phyloP scores from a whole-genome alignment of 2,797 vertebrate genomes.

The Trematocara caparti region DNA sequence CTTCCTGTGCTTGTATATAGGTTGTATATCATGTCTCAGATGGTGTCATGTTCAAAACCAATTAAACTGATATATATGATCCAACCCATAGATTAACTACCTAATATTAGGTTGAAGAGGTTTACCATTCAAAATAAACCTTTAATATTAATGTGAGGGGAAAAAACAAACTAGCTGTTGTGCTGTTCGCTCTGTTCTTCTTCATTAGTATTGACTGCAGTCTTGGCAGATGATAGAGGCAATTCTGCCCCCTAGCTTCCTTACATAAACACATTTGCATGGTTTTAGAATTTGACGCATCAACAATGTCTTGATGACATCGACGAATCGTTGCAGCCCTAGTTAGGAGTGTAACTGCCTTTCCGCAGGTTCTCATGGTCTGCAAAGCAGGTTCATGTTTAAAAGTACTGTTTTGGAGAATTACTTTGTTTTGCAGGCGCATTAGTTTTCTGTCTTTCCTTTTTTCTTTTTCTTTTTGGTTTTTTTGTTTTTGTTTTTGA shows the following conservation, averaged over 20 bases:
- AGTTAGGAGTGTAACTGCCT: not conserved
- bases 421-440: not conserved
- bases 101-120: not conserved
- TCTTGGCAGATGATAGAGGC: not conserved
- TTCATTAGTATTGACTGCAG: not conserved
- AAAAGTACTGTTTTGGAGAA: not conserved
- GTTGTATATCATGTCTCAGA: not conserved
- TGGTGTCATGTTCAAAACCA: not conserved
- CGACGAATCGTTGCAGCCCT: not conserved
- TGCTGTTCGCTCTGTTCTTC: not conserved
- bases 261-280: not conserved
- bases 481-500: too few species aligned
- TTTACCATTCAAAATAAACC: not conserved
- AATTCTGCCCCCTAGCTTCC: not conserved
- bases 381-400: not conserved
- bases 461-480: fast-evolving
- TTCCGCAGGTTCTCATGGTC: not conserved
- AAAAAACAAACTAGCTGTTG: not conserved
- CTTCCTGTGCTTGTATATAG: not conserved
- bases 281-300: not conserved
- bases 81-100: not conserved
- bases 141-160: not conserved
- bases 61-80: not conserved
- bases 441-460: not conserved
- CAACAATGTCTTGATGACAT: not conserved